Percentiles rank a stretch among this genome's conserved stretches.
These are phyloP conservation scores for Gnatocerus cornutus DNA, from an alignment of 2,888 invertebrate genomes.

Conservation along the genomic window DNA sequence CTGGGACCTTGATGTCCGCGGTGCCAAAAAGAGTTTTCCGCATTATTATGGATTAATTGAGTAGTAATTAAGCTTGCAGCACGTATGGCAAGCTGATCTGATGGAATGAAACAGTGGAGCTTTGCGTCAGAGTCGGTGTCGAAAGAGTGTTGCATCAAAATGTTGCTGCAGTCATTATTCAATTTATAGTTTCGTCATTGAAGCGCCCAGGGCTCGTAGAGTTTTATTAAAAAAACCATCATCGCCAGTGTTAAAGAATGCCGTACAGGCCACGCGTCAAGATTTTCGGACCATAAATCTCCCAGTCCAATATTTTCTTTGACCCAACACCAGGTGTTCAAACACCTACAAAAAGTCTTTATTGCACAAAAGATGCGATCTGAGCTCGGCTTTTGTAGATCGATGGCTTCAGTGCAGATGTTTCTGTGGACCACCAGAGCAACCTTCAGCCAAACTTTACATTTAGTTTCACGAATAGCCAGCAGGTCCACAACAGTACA, in stretches of 20 bases:
- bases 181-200: slow-evolving; percentile 56
- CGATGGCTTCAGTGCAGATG: slow-evolving; percentile 52
- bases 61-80: not conserved
- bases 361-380: slow-evolving; percentile 56
- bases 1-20: slow-evolving; percentile 18
- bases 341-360: slow-evolving; percentile 58
- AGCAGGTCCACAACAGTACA: slow-evolving; percentile 49
- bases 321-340: slow-evolving; percentile 58
- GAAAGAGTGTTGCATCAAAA: slow-evolving; percentile 53
- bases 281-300: slow-evolving; percentile 41
- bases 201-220: slow-evolving; percentile 43
- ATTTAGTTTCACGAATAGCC: slow-evolving; percentile 37
- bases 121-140: slow-evolving; percentile 52
- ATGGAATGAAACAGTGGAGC: slow-evolving; percentile 44
- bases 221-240: slow-evolving; percentile 42
- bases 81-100: slow-evolving; percentile 24
- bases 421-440: slow-evolving; percentile 40
- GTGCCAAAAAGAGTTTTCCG: slow-evolving; percentile 26
- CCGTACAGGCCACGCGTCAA: slow-evolving; percentile 41
- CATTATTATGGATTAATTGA: slow-evolving; percentile 17
- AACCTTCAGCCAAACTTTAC: slow-evolving; percentile 18
- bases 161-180: slow-evolving; percentile 60
- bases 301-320: slow-evolving; percentile 33
- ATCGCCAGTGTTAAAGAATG: slow-evolving; percentile 30
- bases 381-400: slow-evolving; percentile 56